These are phyloP conservation scores for Clupea harengus DNA, from an alignment of 2,113 vertebrate species.

Conservation along the genomic window DNA sequence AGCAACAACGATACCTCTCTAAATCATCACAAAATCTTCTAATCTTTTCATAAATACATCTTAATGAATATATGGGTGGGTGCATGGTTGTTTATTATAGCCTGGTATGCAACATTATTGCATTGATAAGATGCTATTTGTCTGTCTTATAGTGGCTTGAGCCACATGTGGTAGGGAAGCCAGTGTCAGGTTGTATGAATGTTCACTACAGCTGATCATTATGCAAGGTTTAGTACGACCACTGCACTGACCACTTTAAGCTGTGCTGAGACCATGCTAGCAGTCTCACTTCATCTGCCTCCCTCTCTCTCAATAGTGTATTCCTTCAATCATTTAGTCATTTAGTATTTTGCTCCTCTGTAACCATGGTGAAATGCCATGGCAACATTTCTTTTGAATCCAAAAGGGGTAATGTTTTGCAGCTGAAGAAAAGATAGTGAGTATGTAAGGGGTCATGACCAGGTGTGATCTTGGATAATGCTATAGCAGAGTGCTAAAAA, in stretches of 20 bases:
- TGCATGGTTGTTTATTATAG: neutral
- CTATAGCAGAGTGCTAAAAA: neutral
- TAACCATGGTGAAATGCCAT: neutral
- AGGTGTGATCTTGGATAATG: neutral
- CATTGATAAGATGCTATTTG: neutral
- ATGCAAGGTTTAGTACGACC: neutral
- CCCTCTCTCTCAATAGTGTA: neutral
- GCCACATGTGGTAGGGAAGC: neutral
- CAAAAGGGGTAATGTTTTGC: neutral
- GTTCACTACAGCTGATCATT: neutral
- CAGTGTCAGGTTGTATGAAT: neutral
- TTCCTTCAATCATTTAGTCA: neutral
- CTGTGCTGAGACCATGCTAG: neutral
- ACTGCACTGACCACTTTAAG: neutral
- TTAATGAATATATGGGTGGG: no score
- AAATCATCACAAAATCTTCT: neutral
- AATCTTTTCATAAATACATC: neutral
- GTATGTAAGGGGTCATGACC: no score
- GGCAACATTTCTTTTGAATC: neutral
- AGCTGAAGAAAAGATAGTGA: neutral
- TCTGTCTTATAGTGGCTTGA: neutral
- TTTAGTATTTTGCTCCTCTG: neutral
- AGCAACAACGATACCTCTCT: no score
- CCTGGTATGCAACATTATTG: neutral
- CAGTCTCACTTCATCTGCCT: neutral